Conservation (phyloP, 2,888 invertebrate genomes). For the Plebejus anna region DNA sequence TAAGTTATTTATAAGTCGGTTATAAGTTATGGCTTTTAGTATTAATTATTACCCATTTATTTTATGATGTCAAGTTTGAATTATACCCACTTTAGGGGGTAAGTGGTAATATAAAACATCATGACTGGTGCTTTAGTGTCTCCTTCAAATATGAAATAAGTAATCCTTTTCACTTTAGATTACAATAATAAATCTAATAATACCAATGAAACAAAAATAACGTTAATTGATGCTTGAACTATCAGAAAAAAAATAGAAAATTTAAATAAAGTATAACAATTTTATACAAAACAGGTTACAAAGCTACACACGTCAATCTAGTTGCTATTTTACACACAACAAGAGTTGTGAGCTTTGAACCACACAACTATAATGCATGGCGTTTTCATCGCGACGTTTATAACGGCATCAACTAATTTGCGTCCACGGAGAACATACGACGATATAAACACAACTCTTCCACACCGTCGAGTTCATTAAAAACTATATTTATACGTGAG, state of each 20-base stretch:
- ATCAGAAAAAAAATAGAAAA: too few relatives aligned
- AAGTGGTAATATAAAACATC: neutral
- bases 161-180: neutral
- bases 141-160: neutral
- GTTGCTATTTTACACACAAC: neutral
- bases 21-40: slow-evolving; percentile 7
- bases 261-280: neutral
- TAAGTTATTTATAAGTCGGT: slow-evolving; percentile 15
- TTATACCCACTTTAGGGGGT: slow-evolving; percentile 1
- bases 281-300: neutral
- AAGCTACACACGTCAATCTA: neutral
- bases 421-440: slow-evolving; percentile 4
- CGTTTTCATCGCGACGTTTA: neutral
- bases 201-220: neutral
- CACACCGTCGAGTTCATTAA: slow-evolving; percentile 7
- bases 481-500: slow-evolving; percentile 10
- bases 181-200: neutral
- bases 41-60: slow-evolving; percentile 16
- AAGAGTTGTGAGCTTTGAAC: neutral
- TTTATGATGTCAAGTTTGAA: slow-evolving; percentile 9
- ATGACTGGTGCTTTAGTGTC: neutral
- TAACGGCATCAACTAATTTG: neutral
- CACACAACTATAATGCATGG: neutral
- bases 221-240: too few relatives aligned
- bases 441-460: slow-evolving; percentile 15